Evolutionary conservation across 2,797 vertebrate genomes (phyloP).

Genomic region (Anas bernieri): DNA sequence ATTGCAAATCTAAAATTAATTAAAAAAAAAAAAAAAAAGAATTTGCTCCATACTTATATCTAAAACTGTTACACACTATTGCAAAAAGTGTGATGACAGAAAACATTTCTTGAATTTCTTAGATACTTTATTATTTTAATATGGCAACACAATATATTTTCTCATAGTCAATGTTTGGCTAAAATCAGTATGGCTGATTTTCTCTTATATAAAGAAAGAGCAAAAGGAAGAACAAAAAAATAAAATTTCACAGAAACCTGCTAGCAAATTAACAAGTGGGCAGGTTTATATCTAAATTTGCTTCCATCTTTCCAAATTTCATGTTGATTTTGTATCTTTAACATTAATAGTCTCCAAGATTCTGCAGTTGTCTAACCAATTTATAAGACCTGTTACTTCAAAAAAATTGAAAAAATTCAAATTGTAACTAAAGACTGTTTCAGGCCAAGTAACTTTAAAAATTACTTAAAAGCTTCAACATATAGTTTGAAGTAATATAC

Average conservation of each 20-base stretch:
- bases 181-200: not conserved
- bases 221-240: not conserved
- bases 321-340: not conserved
- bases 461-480: not conserved
- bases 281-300: not conserved
- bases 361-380: not conserved
- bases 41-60: not conserved
- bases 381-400: not conserved
- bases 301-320: not conserved
- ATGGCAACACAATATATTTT: not conserved
- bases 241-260: not conserved
- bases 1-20: not conserved
- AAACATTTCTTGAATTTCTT: not conserved
- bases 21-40: not conserved
- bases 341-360: not conserved
- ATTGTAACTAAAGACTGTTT: not conserved
- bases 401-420: not conserved
- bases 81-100: not conserved
- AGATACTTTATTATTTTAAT: not conserved
- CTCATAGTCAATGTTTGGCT: not conserved
- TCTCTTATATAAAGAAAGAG: too few relatives aligned
- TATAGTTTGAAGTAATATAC: not conserved
- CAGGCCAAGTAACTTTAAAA: not conserved
- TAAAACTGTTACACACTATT: not conserved
- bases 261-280: not conserved